These are phyloP conservation scores for Amphiprion ocellaris DNA, from an alignment of 2,113 vertebrate species.

Conservation along the genomic window DNA sequence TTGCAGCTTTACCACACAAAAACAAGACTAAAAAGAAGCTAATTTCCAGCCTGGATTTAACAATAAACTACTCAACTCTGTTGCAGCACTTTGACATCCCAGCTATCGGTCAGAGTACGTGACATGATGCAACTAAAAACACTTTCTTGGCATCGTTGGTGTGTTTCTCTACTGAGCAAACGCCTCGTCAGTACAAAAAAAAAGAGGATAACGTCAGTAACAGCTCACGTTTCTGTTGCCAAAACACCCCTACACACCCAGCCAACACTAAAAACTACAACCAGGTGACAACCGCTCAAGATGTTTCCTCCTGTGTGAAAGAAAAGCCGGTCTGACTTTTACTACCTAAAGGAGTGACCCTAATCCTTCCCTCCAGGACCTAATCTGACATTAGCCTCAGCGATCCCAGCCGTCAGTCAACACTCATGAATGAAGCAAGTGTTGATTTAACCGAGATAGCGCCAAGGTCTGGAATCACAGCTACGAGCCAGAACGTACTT, in stretches of 20 bases:
- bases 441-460: background rate
- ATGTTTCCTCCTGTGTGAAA: background rate
- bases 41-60: too few species aligned
- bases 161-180: background rate
- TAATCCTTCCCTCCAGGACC: conserved; percentile 37
- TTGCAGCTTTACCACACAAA: too few species aligned
- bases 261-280: background rate
- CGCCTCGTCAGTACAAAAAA: background rate
- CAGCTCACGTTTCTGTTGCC: background rate
- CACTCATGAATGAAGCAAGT: conserved; percentile 36
- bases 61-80: too few species aligned
- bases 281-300: background rate
- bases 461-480: background rate
- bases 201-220: background rate
- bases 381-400: conserved; percentile 64
- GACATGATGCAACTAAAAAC: too few species aligned
- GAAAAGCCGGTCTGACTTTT: conserved; percentile 1
- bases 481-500: background rate
- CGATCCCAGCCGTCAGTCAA: background rate
- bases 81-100: too few species aligned
- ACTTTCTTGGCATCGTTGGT: too few species aligned
- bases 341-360: conserved; percentile 27
- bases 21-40: too few species aligned
- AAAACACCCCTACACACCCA: conserved; percentile 1
- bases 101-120: too few species aligned